Percentiles rank a stretch among this genome's conserved stretches.
Conservation (phyloP, 2,888 invertebrate genomes). For the Elmis aenea region DNA sequence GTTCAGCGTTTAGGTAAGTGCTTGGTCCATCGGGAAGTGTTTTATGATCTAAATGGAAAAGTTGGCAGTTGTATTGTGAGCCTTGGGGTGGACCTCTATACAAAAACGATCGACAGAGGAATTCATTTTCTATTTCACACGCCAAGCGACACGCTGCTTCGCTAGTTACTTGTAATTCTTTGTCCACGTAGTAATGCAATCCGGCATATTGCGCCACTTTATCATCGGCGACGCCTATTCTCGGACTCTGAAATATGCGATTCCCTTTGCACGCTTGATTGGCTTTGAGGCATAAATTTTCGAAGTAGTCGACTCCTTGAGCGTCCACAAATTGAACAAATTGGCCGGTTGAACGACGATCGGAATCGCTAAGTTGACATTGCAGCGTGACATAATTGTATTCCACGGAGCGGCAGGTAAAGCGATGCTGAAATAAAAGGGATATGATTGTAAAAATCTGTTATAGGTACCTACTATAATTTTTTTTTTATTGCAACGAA, state of each 20-base stretch:
- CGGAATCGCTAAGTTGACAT: constrained; percentile 86
- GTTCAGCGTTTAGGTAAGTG: constrained; percentile 82
- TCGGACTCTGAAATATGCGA: constrained; percentile 72
- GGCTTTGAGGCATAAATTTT: constrained; percentile 81
- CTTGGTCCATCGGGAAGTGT: constrained; percentile 89
- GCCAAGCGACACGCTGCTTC: constrained; percentile 85
- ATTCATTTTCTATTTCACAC: constrained; percentile 89
- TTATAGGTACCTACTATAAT: background rate
- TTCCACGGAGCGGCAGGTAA: constrained; percentile 86
- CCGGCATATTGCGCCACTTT: constrained; percentile 90
- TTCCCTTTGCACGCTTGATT: constrained; percentile 84
- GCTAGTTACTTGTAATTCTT: constrained; percentile 84
- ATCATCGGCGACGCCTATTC: constrained; percentile 85
- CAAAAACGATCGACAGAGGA: constrained; percentile 81
- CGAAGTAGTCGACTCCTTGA: constrained; percentile 78
- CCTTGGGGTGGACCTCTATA: constrained; percentile 63
- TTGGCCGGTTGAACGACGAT: constrained; percentile 80
- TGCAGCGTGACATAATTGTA: constrained; percentile 91
- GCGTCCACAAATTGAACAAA: constrained; percentile 88
- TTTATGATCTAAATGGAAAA: constrained; percentile 89
- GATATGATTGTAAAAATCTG: background rate
- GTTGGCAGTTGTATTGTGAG: constrained; percentile 82
- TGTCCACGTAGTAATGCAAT: constrained; percentile 88
- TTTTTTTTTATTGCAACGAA: too few relatives aligned
- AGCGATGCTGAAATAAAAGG: constrained; percentile 65